Evolutionary conservation across 2,888 invertebrate species (phyloP).

Genomic region (Microctonus hyperodae): DNA sequence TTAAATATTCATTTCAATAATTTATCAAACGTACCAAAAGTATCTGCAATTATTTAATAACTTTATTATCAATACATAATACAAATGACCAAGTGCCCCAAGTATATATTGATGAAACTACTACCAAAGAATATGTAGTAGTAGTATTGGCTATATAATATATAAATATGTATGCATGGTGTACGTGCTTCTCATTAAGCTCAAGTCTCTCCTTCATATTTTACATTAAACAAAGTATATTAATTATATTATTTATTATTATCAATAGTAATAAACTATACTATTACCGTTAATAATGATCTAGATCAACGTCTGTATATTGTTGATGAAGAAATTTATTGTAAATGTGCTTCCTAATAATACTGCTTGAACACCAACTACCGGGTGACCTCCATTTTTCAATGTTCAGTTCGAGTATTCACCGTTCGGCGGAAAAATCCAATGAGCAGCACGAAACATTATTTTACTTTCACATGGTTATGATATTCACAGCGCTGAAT

Average conservation of each 20-base stretch:
- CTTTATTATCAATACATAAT: too few relatives aligned
- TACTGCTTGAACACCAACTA: constrained; percentile 33
- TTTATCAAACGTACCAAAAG: too few relatives aligned
- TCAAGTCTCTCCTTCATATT: constrained; percentile 52
- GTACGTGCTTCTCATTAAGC: constrained; percentile 17
- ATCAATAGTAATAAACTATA: constrained; percentile 15
- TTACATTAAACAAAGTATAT: constrained; percentile 32
- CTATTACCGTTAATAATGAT: constrained; percentile 36
- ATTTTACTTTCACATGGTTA: constrained; percentile 16
- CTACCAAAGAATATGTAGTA: constrained; percentile 2
- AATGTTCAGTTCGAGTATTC: constrained; percentile 44
- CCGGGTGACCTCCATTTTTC: constrained; percentile 51
- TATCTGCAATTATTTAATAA: too few relatives aligned
- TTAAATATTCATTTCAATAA: too few relatives aligned
- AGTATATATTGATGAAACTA: background rate
- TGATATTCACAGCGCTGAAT: background rate
- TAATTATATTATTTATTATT: constrained; percentile 1
- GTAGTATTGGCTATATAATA: background rate
- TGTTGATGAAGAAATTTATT: constrained; percentile 36
- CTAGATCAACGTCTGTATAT: constrained; percentile 27
- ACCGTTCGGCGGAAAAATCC: constrained; percentile 43
- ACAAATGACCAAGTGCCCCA: background rate
- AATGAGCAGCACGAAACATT: constrained; percentile 35
- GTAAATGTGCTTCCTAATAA: constrained; percentile 34
- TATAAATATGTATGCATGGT: constrained; percentile 14